A percentile compares a stretch with the other conserved stretches of the same genome.
Conservation (phyloP, 2,113 vertebrate genomes). For the Rostratula benghalensis region DNA sequence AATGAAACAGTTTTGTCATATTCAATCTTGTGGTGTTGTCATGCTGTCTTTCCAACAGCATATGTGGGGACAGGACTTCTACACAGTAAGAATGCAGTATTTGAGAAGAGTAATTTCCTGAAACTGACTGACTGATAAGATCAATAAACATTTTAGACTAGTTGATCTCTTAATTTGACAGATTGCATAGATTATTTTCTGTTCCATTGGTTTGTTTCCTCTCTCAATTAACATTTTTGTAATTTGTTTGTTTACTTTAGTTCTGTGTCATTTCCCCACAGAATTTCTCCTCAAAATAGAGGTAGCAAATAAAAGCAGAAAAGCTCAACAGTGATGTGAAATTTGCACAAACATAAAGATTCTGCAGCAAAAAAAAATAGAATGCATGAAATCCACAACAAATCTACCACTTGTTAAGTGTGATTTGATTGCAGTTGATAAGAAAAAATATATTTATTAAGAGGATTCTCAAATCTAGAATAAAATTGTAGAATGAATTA, state of each 20-base stretch:
- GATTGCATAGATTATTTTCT: background rate
- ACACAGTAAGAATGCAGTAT: background rate
- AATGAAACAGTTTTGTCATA: background rate
- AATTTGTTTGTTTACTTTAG: background rate
- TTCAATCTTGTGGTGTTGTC: background rate
- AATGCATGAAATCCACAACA: background rate
- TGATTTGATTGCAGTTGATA: background rate
- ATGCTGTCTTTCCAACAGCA: background rate
- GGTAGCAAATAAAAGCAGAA: background rate
- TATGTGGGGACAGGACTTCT: fast-evolving
- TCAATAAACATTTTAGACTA: background rate
- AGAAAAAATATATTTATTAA: background rate
- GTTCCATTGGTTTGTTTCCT: background rate
- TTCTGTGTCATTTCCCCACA: background rate
- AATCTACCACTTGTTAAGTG: fast-evolving
- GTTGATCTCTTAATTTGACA: background rate
- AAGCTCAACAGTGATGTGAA: background rate
- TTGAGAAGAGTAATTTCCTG: background rate
- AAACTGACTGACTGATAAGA: background rate
- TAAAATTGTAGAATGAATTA: background rate
- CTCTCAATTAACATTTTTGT: background rate
- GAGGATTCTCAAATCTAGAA: background rate
- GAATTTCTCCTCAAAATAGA: background rate
- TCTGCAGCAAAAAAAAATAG: fast-evolving
- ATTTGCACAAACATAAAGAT: background rate